Conservation (phyloP, 2,797 vertebrate species). For the Amblyraja radiata region DNA sequence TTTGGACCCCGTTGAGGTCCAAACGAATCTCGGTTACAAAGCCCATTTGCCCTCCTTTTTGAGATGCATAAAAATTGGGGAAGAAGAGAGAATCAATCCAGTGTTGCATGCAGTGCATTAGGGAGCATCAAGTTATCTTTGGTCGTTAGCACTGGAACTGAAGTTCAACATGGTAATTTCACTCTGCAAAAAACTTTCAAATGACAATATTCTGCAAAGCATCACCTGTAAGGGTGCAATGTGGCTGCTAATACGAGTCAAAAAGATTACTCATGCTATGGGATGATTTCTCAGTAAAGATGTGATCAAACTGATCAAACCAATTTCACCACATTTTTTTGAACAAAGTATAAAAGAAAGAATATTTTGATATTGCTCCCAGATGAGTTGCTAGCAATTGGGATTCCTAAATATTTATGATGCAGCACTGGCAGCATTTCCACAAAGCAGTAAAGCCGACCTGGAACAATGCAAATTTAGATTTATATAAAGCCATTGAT, state of each 20-base stretch:
- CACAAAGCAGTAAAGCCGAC: background rate
- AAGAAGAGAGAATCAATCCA: background rate
- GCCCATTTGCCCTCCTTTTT: background rate
- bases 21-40: background rate
- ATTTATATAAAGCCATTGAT: background rate
- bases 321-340: background rate
- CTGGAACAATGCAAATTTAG: background rate
- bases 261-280: background rate
- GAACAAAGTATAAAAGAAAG: background rate
- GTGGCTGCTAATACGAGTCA: background rate
- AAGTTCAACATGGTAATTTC: background rate
- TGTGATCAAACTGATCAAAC: background rate
- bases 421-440: background rate
- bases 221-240: background rate
- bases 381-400: background rate
- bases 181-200: background rate
- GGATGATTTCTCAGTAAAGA: background rate
- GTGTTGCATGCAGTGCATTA: background rate
- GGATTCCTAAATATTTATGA: background rate
- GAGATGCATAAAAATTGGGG: background rate
- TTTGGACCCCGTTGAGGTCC: no score
- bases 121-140: background rate
- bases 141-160: background rate
- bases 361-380: background rate
- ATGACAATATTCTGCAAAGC: background rate